A percentile compares a stretch with the other conserved stretches of the same genome.
These are phyloP conservation scores for Carollia perspicillata DNA, from an alignment of 2,113 vertebrate species.

Conservation along the genomic window DNA sequence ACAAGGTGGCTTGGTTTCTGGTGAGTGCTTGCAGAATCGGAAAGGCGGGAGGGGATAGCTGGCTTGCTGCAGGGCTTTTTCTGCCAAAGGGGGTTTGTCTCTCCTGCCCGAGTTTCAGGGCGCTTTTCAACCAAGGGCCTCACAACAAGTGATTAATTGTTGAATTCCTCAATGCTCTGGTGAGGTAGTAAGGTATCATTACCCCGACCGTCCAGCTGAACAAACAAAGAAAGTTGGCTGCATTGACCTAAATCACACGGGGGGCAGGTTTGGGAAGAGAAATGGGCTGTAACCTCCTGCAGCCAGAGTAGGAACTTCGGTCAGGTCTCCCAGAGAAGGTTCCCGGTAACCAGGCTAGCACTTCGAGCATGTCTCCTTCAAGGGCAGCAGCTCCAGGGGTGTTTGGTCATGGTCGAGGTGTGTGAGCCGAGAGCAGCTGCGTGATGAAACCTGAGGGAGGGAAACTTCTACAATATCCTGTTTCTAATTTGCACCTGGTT, in stretches of 20 bases:
- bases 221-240: slow-evolving; percentile 38
- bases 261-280: not conserved
- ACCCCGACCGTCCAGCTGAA: slow-evolving; percentile 45
- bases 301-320: not conserved
- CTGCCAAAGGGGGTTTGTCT: not conserved
- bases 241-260: not conserved
- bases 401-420: not conserved
- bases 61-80: not conserved
- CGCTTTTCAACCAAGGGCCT: not conserved
- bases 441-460: not conserved
- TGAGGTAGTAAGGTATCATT: not conserved
- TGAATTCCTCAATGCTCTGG: not conserved
- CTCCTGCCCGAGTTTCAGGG: not conserved
- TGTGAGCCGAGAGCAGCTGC: not conserved
- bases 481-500: slow-evolving; percentile 38
- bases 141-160: not conserved
- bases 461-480: not conserved
- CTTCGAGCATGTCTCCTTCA: not conserved
- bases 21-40: fast-evolving
- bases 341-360: not conserved
- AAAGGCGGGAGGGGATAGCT: not conserved
- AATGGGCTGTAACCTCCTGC: not conserved
- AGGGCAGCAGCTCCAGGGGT: fast-evolving
- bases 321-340: not conserved
- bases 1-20: not conserved